Conservation (phyloP, 2,888 invertebrate species). For the Volucella bombylans region DNA sequence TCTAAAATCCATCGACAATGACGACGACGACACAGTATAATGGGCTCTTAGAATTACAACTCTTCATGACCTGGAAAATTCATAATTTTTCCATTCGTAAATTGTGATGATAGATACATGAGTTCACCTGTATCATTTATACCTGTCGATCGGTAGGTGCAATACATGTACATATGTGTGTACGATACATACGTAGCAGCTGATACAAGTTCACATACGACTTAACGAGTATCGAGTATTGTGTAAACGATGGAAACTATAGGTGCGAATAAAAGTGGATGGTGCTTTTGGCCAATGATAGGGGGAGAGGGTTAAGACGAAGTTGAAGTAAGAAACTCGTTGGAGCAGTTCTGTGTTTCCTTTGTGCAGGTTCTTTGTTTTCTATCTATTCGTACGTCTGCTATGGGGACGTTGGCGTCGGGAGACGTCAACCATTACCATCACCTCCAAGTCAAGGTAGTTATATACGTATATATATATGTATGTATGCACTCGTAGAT, state of each 20-base stretch:
- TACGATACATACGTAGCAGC: conserved; percentile 19
- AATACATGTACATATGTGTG: no score
- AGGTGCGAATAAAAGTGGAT: conserved; percentile 51
- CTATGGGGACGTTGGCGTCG: neutral
- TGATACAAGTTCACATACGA: neutral
- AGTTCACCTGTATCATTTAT: conserved; percentile 42
- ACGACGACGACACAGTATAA: no score
- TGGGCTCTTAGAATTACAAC: neutral
- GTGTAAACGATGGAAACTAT: conserved; percentile 24
- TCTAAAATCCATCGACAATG: no score
- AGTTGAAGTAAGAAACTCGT: conserved; percentile 42
- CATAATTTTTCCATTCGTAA: conserved; percentile 19
- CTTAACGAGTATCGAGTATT: no score
- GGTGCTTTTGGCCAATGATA: neutral
- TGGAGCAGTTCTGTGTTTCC: conserved; percentile 53
- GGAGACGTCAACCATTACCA: neutral
- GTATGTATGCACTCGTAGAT: neutral
- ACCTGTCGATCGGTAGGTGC: conserved; percentile 37
- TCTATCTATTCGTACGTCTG: neutral
- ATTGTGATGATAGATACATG: conserved; percentile 29
- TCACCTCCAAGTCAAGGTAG: conserved; percentile 4
- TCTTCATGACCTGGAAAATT: conserved; percentile 40
- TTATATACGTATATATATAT: no score
- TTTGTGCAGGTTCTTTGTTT: conserved; percentile 59
- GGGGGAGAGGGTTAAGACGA: neutral